Evolutionary conservation across 37 sponge, comb jelly and placozoan genomes (phyloP).

Genomic region (Ephydatia muelleri): DNA sequence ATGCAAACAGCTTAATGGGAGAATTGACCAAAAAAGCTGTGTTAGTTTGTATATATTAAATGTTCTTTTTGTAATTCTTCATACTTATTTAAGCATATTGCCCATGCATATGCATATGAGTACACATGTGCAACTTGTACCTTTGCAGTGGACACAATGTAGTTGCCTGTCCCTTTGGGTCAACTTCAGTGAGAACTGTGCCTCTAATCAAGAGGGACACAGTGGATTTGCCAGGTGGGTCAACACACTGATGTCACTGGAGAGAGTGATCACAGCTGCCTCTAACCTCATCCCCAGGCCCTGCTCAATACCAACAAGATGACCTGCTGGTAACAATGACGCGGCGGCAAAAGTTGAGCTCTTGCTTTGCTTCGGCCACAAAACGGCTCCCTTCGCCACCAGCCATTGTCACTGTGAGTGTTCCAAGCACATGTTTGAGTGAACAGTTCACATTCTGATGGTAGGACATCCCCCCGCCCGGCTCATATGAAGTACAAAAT

Average conservation of each 20-base stretch:
- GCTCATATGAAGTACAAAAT: slow-evolving; percentile 82
- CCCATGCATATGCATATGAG: no score
- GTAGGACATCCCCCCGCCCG: slow-evolving; percentile 79
- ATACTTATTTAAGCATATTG: background rate
- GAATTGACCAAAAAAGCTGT: slow-evolving; percentile 68
- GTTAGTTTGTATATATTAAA: slow-evolving; percentile 36
- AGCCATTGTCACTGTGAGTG: slow-evolving; percentile 61
- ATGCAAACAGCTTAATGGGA: slow-evolving; percentile 64
- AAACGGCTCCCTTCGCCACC: slow-evolving; percentile 75
- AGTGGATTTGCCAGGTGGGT: slow-evolving; percentile 70
- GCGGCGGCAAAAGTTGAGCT: slow-evolving; percentile 5
- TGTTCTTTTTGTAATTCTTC: background rate
- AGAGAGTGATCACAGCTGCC: background rate
- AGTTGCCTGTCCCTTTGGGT: slow-evolving; percentile 76
- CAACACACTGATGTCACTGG: background rate
- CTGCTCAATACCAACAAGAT: slow-evolving; percentile 51
- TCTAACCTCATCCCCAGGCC: slow-evolving; percentile 26
- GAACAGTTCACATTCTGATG: background rate
- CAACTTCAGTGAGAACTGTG: slow-evolving; percentile 79
- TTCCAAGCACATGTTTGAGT: background rate
- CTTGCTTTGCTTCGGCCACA: slow-evolving; percentile 76
- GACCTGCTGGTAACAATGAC: background rate
- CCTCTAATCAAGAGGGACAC: slow-evolving; percentile 82
- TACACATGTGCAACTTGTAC: no score
- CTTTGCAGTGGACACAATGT: background rate